Conservation (phyloP, 2,113 vertebrate genomes). For the Solenodon paradoxus region DNA sequence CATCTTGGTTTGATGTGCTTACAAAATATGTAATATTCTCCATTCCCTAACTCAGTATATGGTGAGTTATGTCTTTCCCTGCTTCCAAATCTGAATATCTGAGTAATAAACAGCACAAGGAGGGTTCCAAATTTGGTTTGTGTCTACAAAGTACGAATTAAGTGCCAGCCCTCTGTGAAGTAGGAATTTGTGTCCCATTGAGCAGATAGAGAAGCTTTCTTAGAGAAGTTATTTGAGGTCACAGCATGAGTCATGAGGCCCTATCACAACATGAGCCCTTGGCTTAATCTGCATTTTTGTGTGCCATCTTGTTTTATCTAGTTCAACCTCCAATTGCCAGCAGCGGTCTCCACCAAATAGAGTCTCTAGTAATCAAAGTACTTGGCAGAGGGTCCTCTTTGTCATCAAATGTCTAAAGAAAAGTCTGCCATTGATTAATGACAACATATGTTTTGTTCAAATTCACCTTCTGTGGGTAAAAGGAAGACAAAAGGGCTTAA, state of each 20-base stretch:
- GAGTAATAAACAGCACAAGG: neutral
- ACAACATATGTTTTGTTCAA: neutral
- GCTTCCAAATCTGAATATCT: neutral
- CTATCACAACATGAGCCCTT: slow-evolving; percentile 15
- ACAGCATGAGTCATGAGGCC: neutral
- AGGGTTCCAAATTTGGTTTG: neutral
- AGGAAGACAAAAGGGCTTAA: neutral
- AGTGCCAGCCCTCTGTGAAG: neutral
- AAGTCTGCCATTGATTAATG: neutral
- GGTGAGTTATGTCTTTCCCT: neutral
- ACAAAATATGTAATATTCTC: neutral
- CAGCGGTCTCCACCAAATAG: neutral
- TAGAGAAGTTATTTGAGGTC: slow-evolving; percentile 23
- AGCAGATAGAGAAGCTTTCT: neutral
- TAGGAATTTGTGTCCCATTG: neutral
- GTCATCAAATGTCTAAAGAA: slow-evolving; percentile 18
- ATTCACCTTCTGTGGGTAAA: neutral
- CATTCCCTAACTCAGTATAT: neutral
- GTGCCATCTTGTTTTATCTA: slow-evolving; percentile 4
- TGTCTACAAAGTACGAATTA: neutral
- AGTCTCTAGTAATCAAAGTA: neutral
- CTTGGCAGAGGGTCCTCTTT: neutral
- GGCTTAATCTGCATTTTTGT: slow-evolving; percentile 13
- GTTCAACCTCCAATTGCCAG: neutral
- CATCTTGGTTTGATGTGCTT: neutral